Evolutionary conservation across 2,797 vertebrate genomes (phyloP).

Genomic region (Enteromius afrohamiltoni): DNA sequence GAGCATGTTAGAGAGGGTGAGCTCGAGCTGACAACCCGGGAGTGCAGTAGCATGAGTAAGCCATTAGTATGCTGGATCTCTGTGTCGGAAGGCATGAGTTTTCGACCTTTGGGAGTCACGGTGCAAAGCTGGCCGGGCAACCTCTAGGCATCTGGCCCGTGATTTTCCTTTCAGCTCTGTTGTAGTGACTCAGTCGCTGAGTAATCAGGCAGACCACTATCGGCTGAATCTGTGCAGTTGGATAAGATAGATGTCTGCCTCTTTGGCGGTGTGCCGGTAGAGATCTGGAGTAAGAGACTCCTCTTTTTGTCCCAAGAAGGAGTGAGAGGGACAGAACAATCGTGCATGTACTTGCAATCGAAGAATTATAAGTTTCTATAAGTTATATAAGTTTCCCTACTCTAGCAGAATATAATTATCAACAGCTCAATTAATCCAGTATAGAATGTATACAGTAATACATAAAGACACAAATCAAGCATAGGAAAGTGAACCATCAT

Average conservation of each 20-base stretch:
- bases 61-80: constrained; percentile 55
- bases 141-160: constrained; percentile 59
- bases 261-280: constrained; percentile 32
- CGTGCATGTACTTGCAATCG: neutral
- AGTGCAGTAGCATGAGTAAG: constrained; percentile 34
- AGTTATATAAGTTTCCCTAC: neutral
- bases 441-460: neutral
- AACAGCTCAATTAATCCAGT: neutral
- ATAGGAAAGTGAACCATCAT: neutral
- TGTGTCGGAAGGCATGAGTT: constrained; percentile 67
- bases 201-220: constrained; percentile 73
- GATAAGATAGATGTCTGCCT: constrained; percentile 53
- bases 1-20: constrained; percentile 6
- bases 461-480: neutral
- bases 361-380: neutral
- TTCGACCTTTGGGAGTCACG: constrained; percentile 51
- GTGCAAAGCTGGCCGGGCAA: constrained; percentile 56
- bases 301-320: constrained; percentile 8
- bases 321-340: neutral
- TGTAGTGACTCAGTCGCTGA: constrained; percentile 77
- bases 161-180: constrained; percentile 67
- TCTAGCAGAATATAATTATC: neutral
- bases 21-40: constrained; percentile 8
- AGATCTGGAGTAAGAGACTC: constrained; percentile 63
- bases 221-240: constrained; percentile 66